phyloP scores from a whole-genome alignment of 2,797 vertebrate species.

The Pseudomugil tenellus region DNA sequence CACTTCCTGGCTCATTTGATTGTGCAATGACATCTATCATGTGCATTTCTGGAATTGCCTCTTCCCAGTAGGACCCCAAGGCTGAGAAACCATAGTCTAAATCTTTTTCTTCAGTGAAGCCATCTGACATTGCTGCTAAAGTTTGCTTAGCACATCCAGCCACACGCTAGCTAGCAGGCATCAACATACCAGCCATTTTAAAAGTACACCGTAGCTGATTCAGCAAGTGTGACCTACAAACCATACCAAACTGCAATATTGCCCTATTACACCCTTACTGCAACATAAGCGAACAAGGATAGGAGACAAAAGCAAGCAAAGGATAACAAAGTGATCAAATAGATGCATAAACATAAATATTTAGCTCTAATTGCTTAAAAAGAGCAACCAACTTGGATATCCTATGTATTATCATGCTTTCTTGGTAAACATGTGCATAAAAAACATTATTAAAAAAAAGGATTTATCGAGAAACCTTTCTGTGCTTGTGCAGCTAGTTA shows the following conservation, averaged over 20 bases:
- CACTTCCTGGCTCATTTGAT: neutral
- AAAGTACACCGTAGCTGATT: neutral
- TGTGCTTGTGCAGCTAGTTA: conserved; percentile 64
- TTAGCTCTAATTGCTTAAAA: conserved; percentile 51
- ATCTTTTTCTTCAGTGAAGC: neutral
- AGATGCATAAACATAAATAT: conserved; percentile 10
- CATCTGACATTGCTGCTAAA: neutral
- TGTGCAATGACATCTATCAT: neutral
- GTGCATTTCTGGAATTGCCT: neutral
- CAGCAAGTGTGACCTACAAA: neutral
- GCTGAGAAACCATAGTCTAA: too few relatives aligned
- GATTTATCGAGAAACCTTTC: conserved; percentile 61
- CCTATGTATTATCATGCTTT: conserved; percentile 33
- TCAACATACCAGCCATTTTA: neutral
- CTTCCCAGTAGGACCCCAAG: too few relatives aligned
- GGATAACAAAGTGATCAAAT: neutral
- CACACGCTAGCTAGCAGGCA: neutral
- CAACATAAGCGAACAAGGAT: conserved; percentile 42
- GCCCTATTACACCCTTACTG: neutral
- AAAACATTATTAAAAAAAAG: conserved; percentile 65
- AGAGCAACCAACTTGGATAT: conserved; percentile 42
- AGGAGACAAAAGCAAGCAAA: conserved; percentile 20
- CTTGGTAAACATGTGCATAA: conserved; percentile 51
- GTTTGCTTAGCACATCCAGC: neutral
- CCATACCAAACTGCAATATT: too few relatives aligned